Conservation (phyloP, 2,797 vertebrate species). For the Nannoperca australis region DNA sequence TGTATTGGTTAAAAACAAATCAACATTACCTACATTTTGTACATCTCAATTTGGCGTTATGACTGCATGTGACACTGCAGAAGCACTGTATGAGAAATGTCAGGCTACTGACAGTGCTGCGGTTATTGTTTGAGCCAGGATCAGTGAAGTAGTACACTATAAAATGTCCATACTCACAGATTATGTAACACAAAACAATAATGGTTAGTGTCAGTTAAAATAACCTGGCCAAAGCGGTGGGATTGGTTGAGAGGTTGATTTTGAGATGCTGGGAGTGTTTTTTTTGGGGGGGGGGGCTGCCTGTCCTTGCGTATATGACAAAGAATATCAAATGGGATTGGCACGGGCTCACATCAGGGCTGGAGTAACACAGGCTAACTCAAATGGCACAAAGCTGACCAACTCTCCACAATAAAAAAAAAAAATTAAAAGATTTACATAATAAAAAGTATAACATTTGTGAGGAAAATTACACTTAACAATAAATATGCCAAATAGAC, state of each 20-base stretch:
- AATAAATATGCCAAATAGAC: constrained; percentile 84
- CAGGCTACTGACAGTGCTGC: constrained; percentile 3
- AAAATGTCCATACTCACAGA: constrained; percentile 28
- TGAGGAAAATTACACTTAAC: constrained; percentile 79
- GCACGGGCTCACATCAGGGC: constrained; percentile 45
- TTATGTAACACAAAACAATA: neutral
- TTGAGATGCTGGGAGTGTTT: neutral
- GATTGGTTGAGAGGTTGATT: constrained; percentile 15
- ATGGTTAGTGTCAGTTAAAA: constrained; percentile 1
- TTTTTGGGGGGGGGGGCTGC: constrained; percentile 57
- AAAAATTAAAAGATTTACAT: constrained; percentile 65
- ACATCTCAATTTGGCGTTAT: constrained; percentile 32
- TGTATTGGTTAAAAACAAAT: constrained; percentile 27
- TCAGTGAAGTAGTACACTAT: constrained; percentile 10
- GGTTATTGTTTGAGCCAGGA: constrained; percentile 12
- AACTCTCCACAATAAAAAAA: constrained; percentile 69
- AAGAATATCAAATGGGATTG: constrained; percentile 55
- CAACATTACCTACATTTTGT: neutral
- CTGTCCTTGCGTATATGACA: constrained; percentile 60
- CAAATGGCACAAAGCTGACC: constrained; percentile 70
- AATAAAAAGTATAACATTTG: constrained; percentile 85
- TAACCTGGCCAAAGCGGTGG: constrained; percentile 7
- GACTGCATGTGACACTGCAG: constrained; percentile 27
- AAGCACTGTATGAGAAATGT: constrained; percentile 51
- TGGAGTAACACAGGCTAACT: constrained; percentile 60